A percentile compares a stretch with the other conserved stretches of the same genome.
Conservation (phyloP, 2,797 vertebrate genomes). For the Vultur gryphus region DNA sequence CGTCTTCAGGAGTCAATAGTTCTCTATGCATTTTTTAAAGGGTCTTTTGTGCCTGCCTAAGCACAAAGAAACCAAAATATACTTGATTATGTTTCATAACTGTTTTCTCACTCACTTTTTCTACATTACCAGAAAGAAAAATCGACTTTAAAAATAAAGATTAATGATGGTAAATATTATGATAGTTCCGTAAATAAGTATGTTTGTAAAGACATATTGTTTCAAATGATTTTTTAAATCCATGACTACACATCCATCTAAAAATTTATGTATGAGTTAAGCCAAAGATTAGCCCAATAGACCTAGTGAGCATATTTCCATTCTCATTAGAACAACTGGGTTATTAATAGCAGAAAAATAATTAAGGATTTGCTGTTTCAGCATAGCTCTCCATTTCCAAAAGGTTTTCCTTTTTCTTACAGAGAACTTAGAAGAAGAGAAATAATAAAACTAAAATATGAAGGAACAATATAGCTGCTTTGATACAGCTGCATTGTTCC, state of each 20-base stretch:
- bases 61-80: not conserved
- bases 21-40: not conserved
- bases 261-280: not conserved
- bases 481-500: not conserved
- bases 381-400: not conserved
- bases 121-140: not conserved
- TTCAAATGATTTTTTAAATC: not conserved
- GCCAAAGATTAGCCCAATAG: not conserved
- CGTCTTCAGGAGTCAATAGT: not conserved
- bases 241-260: not conserved
- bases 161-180: not conserved
- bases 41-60: not conserved
- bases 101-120: not conserved
- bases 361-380: not conserved
- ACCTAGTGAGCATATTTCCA: not conserved
- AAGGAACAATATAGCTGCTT: not conserved
- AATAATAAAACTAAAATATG: not conserved
- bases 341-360: not conserved
- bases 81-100: not conserved
- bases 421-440: not conserved
- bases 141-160: not conserved
- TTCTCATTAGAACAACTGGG: not conserved
- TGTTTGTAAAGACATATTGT: not conserved
- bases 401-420: not conserved
- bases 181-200: not conserved